phyloP scores from a whole-genome alignment of 2,113 vertebrate species.

The Phaethornis superciliosus region DNA sequence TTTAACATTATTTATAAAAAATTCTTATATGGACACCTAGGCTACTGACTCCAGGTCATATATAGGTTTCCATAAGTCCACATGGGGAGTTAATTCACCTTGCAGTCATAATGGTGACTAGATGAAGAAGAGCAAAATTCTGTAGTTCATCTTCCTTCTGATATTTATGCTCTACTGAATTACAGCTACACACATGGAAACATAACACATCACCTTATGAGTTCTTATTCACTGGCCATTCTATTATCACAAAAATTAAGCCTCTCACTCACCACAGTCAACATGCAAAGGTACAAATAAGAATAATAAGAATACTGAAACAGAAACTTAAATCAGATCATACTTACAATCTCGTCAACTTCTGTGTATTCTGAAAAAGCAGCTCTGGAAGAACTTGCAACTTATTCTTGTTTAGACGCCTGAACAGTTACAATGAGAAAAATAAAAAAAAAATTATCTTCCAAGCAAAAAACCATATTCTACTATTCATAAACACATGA shows the following conservation, averaged over 20 bases:
- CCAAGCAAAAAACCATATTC: not conserved
- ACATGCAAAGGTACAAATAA: not conserved
- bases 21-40: not conserved
- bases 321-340: not conserved
- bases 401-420: conserved; percentile 94
- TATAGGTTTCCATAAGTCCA: not conserved
- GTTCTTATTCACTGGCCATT: not conserved
- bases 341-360: conserved; percentile 97
- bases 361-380: conserved; percentile 96
- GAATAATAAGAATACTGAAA: not conserved
- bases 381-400: conserved; percentile 95
- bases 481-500: not conserved
- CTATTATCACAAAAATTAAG: not conserved
- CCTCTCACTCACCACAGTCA: not conserved
- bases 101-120: not conserved
- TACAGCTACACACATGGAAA: not conserved
- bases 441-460: not conserved
- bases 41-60: not conserved
- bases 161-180: not conserved
- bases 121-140: not conserved
- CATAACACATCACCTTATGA: not conserved
- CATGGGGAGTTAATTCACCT: not conserved
- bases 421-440: conserved; percentile 49
- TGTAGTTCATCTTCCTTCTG: not conserved
- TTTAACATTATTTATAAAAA: too few species aligned